Evolutionary conservation across 2,113 vertebrate species (phyloP).

Genomic region (Clupea harengus): DNA sequence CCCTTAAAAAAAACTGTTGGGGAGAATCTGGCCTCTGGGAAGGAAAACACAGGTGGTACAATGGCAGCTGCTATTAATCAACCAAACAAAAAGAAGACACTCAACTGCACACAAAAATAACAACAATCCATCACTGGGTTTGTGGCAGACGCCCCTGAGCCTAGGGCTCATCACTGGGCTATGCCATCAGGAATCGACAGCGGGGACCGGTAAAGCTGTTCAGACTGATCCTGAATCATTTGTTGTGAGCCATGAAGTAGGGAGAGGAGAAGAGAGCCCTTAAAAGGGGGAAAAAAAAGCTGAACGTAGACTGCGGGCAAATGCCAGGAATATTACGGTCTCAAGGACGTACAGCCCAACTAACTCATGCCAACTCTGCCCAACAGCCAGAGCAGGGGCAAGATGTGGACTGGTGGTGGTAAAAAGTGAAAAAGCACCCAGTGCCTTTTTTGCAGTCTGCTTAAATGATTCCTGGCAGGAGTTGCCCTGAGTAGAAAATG

Average conservation of each 20-base stretch:
- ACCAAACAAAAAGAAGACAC: neutral
- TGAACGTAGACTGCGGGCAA: slow-evolving; percentile 37
- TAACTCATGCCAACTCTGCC: slow-evolving; percentile 48
- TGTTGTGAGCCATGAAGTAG: neutral
- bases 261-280: neutral
- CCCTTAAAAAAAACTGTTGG: neutral
- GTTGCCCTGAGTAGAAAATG: slow-evolving; percentile 28
- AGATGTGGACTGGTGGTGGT: slow-evolving; percentile 22
- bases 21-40: neutral
- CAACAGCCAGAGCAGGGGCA: slow-evolving; percentile 31
- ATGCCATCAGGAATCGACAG: neutral
- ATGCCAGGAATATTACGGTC: slow-evolving; percentile 48
- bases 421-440: neutral
- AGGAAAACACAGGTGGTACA: neutral
- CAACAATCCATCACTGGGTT: neutral
- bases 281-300: slow-evolving; percentile 11
- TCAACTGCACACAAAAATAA: neutral
- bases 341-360: slow-evolving; percentile 43
- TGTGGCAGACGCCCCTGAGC: neutral
- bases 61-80: neutral
- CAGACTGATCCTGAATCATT: neutral
- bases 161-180: neutral
- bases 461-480: slow-evolving; percentile 41
- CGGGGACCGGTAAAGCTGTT: neutral
- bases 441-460: slow-evolving; percentile 16